A percentile compares a stretch with the other conserved stretches of the same genome.
Evolutionary conservation across 2,113 vertebrate species (phyloP).

Genomic region (Halichoerus grypus): DNA sequence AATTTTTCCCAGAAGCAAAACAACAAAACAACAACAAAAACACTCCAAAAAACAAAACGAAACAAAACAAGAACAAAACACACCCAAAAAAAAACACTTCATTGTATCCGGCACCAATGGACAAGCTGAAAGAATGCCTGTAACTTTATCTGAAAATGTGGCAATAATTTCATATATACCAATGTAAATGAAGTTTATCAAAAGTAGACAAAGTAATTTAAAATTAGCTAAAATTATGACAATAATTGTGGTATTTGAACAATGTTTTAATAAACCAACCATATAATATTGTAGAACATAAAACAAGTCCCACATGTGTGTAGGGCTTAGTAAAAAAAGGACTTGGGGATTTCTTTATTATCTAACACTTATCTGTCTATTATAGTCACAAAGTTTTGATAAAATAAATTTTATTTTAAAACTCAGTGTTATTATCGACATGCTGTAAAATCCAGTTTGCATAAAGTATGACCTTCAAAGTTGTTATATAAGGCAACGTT

Average conservation of each 20-base stretch:
- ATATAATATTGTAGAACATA: not conserved
- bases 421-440: not conserved
- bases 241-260: not conserved
- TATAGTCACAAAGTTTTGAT: not conserved
- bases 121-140: not conserved
- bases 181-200: not conserved
- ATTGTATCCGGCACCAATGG: not conserved
- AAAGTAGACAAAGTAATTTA: not conserved
- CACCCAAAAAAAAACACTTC: not conserved
- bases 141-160: not conserved
- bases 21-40: not conserved
- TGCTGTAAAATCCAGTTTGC: not conserved
- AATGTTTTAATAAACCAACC: not conserved
- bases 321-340: not conserved
- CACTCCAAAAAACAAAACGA: not conserved
- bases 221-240: slow-evolving; percentile 22
- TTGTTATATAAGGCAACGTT: not conserved
- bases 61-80: too few relatives aligned
- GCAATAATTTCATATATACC: not conserved
- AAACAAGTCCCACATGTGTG: not conserved
- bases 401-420: slow-evolving; percentile 6
- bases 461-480: not conserved
- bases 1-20: not conserved
- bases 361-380: not conserved
- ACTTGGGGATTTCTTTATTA: not conserved